These are phyloP conservation scores for Chrysemys picta DNA, from an alignment of 2,113 vertebrate genomes.

Conservation along the genomic window DNA sequence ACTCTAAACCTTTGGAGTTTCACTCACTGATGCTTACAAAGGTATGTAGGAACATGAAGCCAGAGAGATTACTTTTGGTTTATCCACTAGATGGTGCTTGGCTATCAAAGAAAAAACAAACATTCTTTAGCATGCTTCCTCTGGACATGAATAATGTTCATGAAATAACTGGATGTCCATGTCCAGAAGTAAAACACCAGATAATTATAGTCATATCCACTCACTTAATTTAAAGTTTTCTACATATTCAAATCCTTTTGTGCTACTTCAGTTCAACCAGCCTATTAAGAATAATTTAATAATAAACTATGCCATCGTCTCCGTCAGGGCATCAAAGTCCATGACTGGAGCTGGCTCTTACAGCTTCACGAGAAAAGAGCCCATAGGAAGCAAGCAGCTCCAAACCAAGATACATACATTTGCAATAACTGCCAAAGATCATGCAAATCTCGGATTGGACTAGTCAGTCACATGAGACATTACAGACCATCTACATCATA, in stretches of 20 bases:
- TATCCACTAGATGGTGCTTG: slow-evolving; percentile 61
- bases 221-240: background rate
- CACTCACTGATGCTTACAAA: background rate
- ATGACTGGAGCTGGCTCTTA: too few species aligned
- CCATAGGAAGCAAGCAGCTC: too few species aligned
- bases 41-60: background rate
- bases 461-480: too few species aligned
- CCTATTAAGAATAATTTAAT: background rate
- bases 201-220: background rate
- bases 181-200: background rate
- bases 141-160: background rate
- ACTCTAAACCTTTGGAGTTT: accelerated
- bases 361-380: too few species aligned
- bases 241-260: background rate
- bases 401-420: too few species aligned
- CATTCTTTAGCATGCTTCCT: background rate
- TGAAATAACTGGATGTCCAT: background rate
- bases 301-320: too few species aligned
- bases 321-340: too few species aligned
- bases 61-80: background rate
- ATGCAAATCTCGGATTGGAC: too few species aligned
- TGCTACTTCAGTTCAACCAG: background rate
- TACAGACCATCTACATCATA: too few species aligned
- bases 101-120: background rate
- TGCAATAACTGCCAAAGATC: too few species aligned